These are phyloP conservation scores for Enteromius argenteus DNA, from an alignment of 2,797 vertebrate species.

Conservation along the genomic window DNA sequence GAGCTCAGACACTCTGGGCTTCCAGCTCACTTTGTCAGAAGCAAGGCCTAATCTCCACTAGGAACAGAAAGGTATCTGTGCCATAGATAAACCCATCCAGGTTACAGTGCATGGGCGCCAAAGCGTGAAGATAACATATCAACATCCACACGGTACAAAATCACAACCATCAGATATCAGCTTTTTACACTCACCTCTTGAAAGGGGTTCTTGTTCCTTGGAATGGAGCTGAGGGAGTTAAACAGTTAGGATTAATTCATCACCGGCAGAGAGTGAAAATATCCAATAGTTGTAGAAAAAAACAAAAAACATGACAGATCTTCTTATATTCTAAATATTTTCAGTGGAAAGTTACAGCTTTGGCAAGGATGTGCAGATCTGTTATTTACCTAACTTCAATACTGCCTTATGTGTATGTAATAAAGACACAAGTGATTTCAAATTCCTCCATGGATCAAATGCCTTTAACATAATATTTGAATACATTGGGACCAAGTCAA, in stretches of 20 bases:
- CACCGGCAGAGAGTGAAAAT: conserved; percentile 8
- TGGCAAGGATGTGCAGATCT: conserved; percentile 38
- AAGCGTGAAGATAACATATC: conserved; percentile 23
- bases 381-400: conserved; percentile 45
- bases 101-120: conserved; percentile 22
- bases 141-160: not conserved
- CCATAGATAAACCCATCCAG: conserved; percentile 16
- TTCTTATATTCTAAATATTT: conserved; percentile 47
- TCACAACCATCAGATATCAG: not conserved
- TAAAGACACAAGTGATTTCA: conserved; percentile 37
- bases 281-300: conserved; percentile 9
- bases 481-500: conserved; percentile 39
- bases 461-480: conserved; percentile 39
- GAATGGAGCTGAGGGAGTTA: conserved; percentile 85
- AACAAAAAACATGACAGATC: conserved; percentile 19
- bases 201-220: conserved; percentile 98
- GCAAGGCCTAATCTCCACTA: conserved; percentile 23
- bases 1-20: conserved; percentile 3
- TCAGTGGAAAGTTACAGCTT: conserved; percentile 39
- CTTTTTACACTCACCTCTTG: conserved; percentile 85
- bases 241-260: conserved; percentile 43
- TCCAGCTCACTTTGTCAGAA: conserved; percentile 25
- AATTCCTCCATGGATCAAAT: conserved; percentile 38
- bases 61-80: conserved; percentile 29
- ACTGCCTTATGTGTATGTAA: conserved; percentile 35